Conservation (phyloP, 2,888 invertebrate genomes). For the Schizaphis graminum region DNA sequence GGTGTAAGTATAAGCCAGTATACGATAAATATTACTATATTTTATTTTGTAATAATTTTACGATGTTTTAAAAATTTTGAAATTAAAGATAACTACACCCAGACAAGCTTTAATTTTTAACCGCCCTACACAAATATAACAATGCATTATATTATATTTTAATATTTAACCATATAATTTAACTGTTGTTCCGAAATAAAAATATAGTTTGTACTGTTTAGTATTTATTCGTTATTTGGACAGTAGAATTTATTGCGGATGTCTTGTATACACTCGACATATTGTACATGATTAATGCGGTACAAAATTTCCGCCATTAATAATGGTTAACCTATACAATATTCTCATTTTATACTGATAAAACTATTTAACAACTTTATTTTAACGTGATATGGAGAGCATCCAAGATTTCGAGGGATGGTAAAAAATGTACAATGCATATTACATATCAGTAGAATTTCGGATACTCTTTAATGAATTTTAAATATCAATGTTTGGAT, state of each 20-base stretch:
- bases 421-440: background rate
- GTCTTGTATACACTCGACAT: background rate
- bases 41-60: background rate
- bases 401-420: background rate
- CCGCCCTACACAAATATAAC: background rate
- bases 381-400: background rate
- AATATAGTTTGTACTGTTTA: background rate
- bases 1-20: background rate
- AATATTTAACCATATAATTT: background rate
- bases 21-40: no score
- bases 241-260: background rate
- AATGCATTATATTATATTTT: background rate
- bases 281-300: background rate
- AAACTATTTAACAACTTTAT: background rate
- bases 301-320: background rate
- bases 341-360: background rate
- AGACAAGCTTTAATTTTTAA: background rate
- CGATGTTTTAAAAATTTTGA: background rate
- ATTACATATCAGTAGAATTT: background rate
- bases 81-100: background rate
- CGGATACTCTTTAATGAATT: background rate
- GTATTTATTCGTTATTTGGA: background rate
- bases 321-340: background rate
- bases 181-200: background rate
- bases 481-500: background rate